phyloP scores from a whole-genome alignment of 2,113 vertebrate genomes.

The Nestor notabilis region DNA sequence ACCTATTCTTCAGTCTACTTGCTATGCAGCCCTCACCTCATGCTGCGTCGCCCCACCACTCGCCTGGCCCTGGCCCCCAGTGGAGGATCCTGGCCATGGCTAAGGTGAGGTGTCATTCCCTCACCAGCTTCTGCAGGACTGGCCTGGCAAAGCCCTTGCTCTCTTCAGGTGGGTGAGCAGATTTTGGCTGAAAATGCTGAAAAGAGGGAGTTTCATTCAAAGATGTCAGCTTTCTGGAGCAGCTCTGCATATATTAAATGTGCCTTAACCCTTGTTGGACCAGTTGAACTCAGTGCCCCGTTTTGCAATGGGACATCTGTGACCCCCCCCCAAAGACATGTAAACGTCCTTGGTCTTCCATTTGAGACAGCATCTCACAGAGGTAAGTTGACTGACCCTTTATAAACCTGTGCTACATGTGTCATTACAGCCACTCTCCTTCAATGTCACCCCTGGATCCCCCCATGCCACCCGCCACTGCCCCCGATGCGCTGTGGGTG shows the following conservation, averaged over 20 bases:
- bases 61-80: fast-evolving
- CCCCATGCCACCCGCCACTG: fast-evolving
- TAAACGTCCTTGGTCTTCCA: background rate
- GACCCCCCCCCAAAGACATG: fast-evolving
- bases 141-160: background rate
- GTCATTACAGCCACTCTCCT: background rate
- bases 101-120: background rate
- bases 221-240: background rate
- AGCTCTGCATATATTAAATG: background rate
- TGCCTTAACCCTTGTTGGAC: background rate
- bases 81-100: fast-evolving
- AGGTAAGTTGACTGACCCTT: background rate
- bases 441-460: background rate
- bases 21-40: background rate
- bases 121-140: background rate
- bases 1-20: background rate
- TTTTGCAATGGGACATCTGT: background rate
- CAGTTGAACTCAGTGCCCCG: background rate
- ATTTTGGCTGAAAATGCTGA: background rate
- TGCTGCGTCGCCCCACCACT: fast-evolving
- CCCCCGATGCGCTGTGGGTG: fast-evolving
- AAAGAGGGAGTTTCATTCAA: background rate
- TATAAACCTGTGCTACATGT: background rate
- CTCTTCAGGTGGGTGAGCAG: background rate
- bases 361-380: background rate